phyloP scores from a whole-genome alignment of 2,888 invertebrate species.

The Nebria salina region DNA sequence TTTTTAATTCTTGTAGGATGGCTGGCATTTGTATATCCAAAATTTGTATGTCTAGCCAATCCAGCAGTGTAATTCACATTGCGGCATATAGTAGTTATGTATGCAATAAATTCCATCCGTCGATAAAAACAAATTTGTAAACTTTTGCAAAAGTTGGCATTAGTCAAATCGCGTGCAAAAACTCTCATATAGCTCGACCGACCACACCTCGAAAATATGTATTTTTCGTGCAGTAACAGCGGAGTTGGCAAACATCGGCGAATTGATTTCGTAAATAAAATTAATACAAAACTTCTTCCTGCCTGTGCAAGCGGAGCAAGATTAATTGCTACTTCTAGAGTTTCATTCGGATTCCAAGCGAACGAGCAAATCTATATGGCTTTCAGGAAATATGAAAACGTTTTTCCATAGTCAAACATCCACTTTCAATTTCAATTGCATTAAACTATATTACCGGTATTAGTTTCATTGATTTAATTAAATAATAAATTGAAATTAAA shows the following conservation, averaged over 20 bases:
- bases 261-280: constrained; percentile 45
- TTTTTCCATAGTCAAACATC: constrained; percentile 25
- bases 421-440: constrained; percentile 33
- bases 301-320: constrained; percentile 12
- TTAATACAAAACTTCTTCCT: constrained; percentile 39
- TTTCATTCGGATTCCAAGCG: background rate
- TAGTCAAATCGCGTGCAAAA: constrained; percentile 25
- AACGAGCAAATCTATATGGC: constrained; percentile 17
- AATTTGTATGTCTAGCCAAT: no score
- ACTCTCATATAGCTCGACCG: background rate
- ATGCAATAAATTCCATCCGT: constrained; percentile 28
- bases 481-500: constrained; percentile 40
- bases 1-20: no score
- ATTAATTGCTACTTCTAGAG: constrained; percentile 40
- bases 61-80: background rate
- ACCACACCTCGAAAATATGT: background rate
- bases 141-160: constrained; percentile 33
- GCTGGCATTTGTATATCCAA: no score
- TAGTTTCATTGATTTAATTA: constrained; percentile 23
- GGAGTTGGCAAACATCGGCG: constrained; percentile 20
- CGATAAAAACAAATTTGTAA: constrained; percentile 29
- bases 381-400: constrained; percentile 11
- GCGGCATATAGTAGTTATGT: constrained; percentile 14
- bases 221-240: background rate
- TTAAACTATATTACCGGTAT: constrained; percentile 31